Base-by-base conservation (phyloP, 2,888 invertebrate genomes). In the Syritta pipiens region DNA sequence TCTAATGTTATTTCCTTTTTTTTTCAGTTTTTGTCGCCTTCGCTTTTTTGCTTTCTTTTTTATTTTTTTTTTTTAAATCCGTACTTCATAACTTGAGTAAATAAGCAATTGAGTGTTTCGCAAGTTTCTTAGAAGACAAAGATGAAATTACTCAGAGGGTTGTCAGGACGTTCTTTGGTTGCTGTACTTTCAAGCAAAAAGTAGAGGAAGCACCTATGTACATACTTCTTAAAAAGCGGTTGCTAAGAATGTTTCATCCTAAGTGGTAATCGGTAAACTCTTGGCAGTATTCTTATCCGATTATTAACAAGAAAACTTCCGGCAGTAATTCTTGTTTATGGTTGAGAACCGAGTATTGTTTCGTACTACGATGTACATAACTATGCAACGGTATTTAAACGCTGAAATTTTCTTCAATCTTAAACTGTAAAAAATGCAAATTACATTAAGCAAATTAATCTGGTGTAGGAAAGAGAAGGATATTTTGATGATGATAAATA, bases 1-100 rank as follows among this genome's bases (percentile, higher is more conserved):
- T 77, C 72, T 60, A 72, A 77, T 60, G 59, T 60, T 77, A 67
- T 60, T 72, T 77, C 53, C 72, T 55, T 77, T n/a, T n/a, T n/a
- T 60, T 65, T 12, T 30, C 26, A 40, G 22, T 46, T 46, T 51
- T 63, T 51, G n/a, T n/a, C n/a, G n/a, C n/a, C n/a, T n/a, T n/a
- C n/a, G 28, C 17, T 59, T 74, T 35, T 49, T 28, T 32, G n/a
- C 4, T 4, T 4, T n/a, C n/a, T 30, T 24, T 42, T 49, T 35
- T 37, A 37, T 35, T 55, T 63, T 40, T 30, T 30, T 20, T 28
- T 49, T 32, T 14, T 24, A 46, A 32, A 55, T 77, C 19, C 44
- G 26, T 46, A 59, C 51, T 67, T 59, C 67, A 60, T 59, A 67
- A 55, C 63, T 59, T 72, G 71, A 40, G 65, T 59, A 77, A 77